Base-by-base conservation (phyloP, 1,140 invertebrate species). In the Brachionus rotundiformis region DNA sequence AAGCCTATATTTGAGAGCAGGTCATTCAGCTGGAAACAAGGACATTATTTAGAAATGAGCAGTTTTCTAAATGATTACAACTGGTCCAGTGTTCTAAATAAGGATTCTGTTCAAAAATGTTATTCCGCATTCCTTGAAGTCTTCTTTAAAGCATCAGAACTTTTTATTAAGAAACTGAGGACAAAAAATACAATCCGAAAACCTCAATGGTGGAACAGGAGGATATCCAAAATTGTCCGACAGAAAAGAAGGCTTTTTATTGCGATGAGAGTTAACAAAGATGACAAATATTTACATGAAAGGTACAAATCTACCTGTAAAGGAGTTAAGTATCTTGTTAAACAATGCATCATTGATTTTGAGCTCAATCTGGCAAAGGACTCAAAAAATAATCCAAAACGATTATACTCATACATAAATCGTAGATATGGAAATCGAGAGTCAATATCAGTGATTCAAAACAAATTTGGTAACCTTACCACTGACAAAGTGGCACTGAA, bases 21-120 rank as follows among this genome's bases (percentile, higher is more conserved):
- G 7, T 47, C 44, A 47, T 47, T 47, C n/a, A 47, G 44, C 44
- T 47, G 44, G 44, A 47, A 47, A 47, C 1, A 16, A 1, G 44
- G 44, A n/a, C 1, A 47, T 47, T 47, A 47, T 47, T 47, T 47
- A 47, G 44, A 47, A 47, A 47, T 47, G 44, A 47, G 11, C n/a
- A 47, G 44, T 47, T 47, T 47, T 47, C 44, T 47, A 47, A 47
- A 47, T 47, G 44, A 47, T n/a, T 47, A 47, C 44, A n/a, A 47
- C 44, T 47, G 5, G 44, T 1, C 44, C 44, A 47, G 44, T 47
- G 44, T 47, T 47, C 11, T 47, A 1, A 47, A 47, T 47, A 47
- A 47, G 44, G 44, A 47, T 47, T 47, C 44, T 47, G 44, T 47
- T 47, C 44, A 47, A 47, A 47, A 47, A 47, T 47, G 44, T n/a